Percentiles rank a stretch among this genome's conserved stretches.
phyloP scores from a whole-genome alignment of 2,797 vertebrate genomes.

The Coregonus ussuriensis region DNA sequence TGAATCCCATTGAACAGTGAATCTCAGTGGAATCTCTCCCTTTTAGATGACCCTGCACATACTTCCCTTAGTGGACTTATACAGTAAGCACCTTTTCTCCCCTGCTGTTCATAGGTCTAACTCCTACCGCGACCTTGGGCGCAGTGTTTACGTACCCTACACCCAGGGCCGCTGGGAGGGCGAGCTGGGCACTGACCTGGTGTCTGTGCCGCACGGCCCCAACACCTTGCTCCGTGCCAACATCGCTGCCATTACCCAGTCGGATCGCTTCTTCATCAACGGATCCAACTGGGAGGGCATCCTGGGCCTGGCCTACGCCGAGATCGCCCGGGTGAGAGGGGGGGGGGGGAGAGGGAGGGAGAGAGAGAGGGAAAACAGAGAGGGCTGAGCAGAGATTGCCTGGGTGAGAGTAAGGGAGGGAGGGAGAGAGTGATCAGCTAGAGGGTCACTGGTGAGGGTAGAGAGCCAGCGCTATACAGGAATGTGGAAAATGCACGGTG shows the following conservation, averaged over 20 bases:
- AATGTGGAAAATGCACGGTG: too few relatives aligned
- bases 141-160: constrained; percentile 95
- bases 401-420: too few relatives aligned
- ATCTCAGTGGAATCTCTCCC: too few relatives aligned
- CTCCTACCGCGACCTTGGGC: constrained; percentile 89
- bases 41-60: not conserved
- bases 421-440: too few relatives aligned
- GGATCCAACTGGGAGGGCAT: constrained; percentile 99
- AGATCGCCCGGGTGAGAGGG: constrained; percentile 89
- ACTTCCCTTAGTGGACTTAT: not conserved
- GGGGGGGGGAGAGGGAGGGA: not conserved
- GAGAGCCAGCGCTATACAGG: too few relatives aligned
- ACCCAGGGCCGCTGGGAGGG: constrained; percentile 99
- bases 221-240: constrained; percentile 93
- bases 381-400: too few relatives aligned
- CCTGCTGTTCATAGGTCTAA: constrained; percentile 69
- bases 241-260: constrained; percentile 95
- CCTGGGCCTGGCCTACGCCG: constrained; percentile 92
- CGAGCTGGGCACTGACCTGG: constrained; percentile 93
- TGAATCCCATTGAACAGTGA: too few relatives aligned
- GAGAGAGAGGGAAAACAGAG: too few relatives aligned
- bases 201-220: constrained; percentile 92
- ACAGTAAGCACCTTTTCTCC: not conserved
- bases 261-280: constrained; percentile 98
- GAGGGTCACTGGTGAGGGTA: too few relatives aligned